Percentiles rank a stretch among this genome's conserved stretches.
Evolutionary conservation across 2,888 invertebrate species (phyloP).

Genomic region (Odontothrips loti): DNA sequence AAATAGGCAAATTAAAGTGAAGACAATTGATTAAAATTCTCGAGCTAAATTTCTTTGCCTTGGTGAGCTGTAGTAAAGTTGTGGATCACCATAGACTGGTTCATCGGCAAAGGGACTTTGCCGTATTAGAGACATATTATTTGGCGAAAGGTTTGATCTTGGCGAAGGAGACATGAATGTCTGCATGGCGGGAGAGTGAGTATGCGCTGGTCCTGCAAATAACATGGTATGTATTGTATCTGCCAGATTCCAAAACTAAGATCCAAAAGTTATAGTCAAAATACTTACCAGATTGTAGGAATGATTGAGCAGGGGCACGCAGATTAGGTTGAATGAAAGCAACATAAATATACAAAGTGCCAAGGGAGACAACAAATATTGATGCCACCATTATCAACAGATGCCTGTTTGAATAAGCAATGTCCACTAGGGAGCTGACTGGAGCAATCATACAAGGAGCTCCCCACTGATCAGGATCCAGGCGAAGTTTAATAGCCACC

Average conservation of each 20-base stretch:
- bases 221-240: background rate
- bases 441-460: constrained; percentile 4
- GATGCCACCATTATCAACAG: background rate
- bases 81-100: constrained; percentile 34
- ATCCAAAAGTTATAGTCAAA: background rate
- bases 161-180: background rate
- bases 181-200: background rate
- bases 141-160: background rate
- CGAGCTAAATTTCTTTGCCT: background rate
- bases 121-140: background rate
- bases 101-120: constrained; percentile 30
- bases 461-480: constrained; percentile 10
- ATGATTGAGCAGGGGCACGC: background rate
- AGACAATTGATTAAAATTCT: background rate
- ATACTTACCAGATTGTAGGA: background rate
- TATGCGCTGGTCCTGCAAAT: background rate
- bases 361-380: background rate
- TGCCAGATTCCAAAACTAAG: background rate
- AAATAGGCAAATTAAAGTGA: background rate
- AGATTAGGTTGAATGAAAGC: background rate
- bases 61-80: constrained; percentile 32
- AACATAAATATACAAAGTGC: constrained; percentile 5
- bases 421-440: background rate
- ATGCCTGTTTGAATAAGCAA: background rate
- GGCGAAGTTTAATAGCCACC: background rate